phyloP scores from a whole-genome alignment of 2,888 invertebrate genomes.

The Cephus rjabovi region DNA sequence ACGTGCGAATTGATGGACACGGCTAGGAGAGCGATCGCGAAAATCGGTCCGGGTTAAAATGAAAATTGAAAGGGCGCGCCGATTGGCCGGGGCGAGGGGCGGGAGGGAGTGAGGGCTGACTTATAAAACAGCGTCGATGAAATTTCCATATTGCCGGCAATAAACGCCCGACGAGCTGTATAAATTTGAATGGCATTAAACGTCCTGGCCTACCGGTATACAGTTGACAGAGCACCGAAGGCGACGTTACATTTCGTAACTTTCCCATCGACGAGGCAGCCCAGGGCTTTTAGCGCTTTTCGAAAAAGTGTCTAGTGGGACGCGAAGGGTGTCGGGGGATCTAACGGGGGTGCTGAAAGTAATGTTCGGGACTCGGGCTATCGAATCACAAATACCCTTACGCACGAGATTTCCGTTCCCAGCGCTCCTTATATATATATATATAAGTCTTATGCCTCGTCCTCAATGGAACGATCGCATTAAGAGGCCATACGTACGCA shows the following conservation, averaged over 20 bases:
- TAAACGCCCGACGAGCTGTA: slow-evolving; percentile 20
- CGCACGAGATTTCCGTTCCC: background rate
- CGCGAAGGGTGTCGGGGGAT: slow-evolving; percentile 20
- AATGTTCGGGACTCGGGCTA: background rate
- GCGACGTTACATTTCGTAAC: slow-evolving; percentile 21
- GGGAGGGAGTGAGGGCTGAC: background rate
- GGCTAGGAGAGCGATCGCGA: background rate
- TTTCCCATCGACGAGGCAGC: slow-evolving; percentile 28
- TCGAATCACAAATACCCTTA: background rate
- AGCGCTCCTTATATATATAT: background rate
- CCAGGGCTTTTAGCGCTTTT: slow-evolving; percentile 7
- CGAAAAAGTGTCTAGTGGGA: slow-evolving; percentile 23
- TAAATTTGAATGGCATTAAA: slow-evolving; percentile 24
- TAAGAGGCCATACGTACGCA: slow-evolving; percentile 10
- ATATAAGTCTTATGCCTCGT: slow-evolving; percentile 6
- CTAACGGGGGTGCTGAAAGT: background rate
- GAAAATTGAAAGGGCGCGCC: slow-evolving; percentile 10
- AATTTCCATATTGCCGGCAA: slow-evolving; percentile 24
- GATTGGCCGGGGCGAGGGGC: too few species aligned
- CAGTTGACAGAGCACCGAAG: background rate
- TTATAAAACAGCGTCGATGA: slow-evolving; percentile 21
- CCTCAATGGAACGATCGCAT: slow-evolving; percentile 7
- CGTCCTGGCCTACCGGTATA: background rate
- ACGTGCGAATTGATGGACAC: background rate
- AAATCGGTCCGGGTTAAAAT: background rate